These are phyloP conservation scores for Lithophane leautieri DNA, from an alignment of 2,888 invertebrate genomes.

Conservation along the genomic window DNA sequence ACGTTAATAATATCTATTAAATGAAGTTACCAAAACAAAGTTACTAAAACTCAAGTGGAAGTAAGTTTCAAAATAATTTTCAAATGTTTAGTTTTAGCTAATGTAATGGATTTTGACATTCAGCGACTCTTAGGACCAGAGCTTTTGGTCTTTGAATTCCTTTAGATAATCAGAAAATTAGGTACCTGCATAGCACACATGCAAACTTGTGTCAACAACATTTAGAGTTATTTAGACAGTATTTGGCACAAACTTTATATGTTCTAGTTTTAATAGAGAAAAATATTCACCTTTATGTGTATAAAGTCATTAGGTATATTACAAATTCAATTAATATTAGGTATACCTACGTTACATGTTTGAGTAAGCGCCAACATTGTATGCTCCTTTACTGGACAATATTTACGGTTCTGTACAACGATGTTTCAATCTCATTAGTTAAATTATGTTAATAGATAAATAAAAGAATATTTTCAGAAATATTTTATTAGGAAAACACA, in stretches of 20 bases:
- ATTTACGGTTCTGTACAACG: constrained; percentile 39
- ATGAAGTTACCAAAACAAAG: constrained; percentile 1
- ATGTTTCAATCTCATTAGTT: constrained; percentile 27
- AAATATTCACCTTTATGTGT: constrained; percentile 29
- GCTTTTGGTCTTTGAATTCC: not conserved
- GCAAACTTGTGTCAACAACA: not conserved
- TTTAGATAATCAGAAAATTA: not conserved
- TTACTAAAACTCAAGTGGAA: not conserved
- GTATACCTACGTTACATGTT: constrained; percentile 27
- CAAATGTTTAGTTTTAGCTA: not conserved
- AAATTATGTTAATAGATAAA: constrained; percentile 63
- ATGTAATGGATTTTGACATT: not conserved
- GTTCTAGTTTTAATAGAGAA: constrained; percentile 3
- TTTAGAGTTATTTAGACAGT: constrained; percentile 4
- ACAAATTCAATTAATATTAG: constrained; percentile 49
- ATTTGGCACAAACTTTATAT: not conserved
- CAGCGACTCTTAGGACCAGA: not conserved
- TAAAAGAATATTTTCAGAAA: constrained; percentile 74
- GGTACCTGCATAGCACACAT: not conserved
- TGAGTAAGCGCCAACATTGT: constrained; percentile 55
- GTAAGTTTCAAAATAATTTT: not conserved
- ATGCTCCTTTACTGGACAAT: constrained; percentile 45
- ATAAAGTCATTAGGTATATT: constrained; percentile 53
- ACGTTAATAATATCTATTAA: not conserved
- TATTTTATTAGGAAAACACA: constrained; percentile 89